Base-by-base conservation (phyloP, 2,797 vertebrate genomes). In the Leucoraja ocellata region DNA sequence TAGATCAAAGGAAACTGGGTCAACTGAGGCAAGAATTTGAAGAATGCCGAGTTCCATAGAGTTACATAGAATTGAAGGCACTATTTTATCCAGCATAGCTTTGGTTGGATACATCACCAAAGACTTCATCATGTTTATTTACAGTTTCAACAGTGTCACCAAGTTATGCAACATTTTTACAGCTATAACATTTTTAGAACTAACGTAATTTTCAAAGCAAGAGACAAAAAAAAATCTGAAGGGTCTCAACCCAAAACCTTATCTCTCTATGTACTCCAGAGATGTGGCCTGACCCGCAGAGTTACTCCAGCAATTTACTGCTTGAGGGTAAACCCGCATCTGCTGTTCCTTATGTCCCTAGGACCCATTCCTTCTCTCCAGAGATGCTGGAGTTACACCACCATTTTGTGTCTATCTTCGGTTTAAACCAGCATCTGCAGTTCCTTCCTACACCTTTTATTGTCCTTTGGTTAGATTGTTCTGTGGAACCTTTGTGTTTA, bases 401-500 rank as follows among this genome's bases (percentile, higher is more conserved):
- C 4, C 46, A 54, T 54, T 54, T 54, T 54, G 46, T 54, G 4
- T 54, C 46, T 54, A 54, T 54, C 46, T 54, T 54, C 46, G 4
- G 46, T 54, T 54, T 5, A 54, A 54, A 54, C 4, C 46, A 54
- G 46, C 46, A 54, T 54, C 46, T 54, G 46, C 46, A 5, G 46
- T 54, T 54, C 46, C 4, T 54, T 54, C 46, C 46, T 54, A 54
- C 46, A 94, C 94, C 94, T 95, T 93, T 93, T 73, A 36, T 74
- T 93, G 91, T 91, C 84, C 74, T 18, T 77, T 71, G 93, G 93
- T 74, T 93, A 94, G 93, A 78, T 93, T 93, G 86, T 74, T 81
- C 46, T 93, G 90, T 84, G 76, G 83, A 81, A 80, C 93, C 90
- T 93, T 93, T 94, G 71, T 46, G 54, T 78, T 93, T 94, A 93